Conservation (phyloP, 1,140 invertebrate genomes). For the Laupala kohalensis region DNA sequence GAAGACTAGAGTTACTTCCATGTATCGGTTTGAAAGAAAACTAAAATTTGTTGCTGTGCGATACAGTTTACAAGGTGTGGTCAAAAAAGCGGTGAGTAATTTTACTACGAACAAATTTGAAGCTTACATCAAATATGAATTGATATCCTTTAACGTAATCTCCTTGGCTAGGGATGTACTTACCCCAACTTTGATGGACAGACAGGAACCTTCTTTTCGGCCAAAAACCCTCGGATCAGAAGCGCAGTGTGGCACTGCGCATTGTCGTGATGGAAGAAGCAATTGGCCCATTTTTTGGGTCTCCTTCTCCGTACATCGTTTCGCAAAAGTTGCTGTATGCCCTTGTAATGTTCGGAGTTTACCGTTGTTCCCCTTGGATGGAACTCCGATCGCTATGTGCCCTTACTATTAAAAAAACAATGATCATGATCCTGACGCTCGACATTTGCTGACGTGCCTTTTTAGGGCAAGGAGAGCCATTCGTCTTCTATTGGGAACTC, state of each 20-base stretch:
- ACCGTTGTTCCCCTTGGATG: slow-evolving; percentile 6
- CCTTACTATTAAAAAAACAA: slow-evolving; percentile 6
- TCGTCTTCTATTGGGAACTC: background rate
- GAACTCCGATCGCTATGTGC: slow-evolving; percentile 1
- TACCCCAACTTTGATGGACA: slow-evolving; percentile 3
- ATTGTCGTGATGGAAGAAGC: slow-evolving; percentile 25
- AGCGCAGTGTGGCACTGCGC: slow-evolving; percentile 19
- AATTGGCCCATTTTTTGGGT: background rate
- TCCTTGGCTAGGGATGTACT: background rate
- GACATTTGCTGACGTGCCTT: slow-evolving; percentile 7
- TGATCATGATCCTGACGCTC: slow-evolving; percentile 2
- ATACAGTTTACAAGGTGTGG: background rate
- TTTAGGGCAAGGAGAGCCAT: slow-evolving; percentile 1
- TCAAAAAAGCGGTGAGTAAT: background rate
- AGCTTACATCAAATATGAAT: background rate
- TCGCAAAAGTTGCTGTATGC: slow-evolving; percentile 4
- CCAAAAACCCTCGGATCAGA: slow-evolving; percentile 17
- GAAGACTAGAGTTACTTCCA: too few relatives aligned
- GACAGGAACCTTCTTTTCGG: slow-evolving; percentile 18
- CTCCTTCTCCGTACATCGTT: background rate
- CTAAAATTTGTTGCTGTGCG: too few relatives aligned
- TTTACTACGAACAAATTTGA: background rate
- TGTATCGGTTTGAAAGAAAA: too few relatives aligned
- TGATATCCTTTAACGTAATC: background rate
- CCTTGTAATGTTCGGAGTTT: slow-evolving; percentile 4